Percentiles rank a stretch among this genome's conserved stretches.
These are phyloP conservation scores for Seladonia tumulorum DNA, from an alignment of 2,888 invertebrate species.

Conservation along the genomic window DNA sequence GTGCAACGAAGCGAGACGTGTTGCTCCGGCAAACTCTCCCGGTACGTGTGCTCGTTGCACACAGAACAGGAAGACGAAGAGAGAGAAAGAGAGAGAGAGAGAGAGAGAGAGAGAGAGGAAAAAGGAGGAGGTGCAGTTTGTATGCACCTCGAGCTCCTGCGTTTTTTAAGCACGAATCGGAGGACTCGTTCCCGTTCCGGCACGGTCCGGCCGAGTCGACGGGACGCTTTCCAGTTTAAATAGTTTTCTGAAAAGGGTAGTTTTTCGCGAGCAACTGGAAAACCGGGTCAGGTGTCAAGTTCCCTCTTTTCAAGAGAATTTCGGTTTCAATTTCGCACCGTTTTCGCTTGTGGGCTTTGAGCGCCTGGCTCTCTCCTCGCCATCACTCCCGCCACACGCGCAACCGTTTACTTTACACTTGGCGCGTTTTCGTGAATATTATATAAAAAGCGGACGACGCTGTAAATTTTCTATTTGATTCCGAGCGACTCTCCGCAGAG, in stretches of 20 bases:
- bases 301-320: slow-evolving; percentile 22
- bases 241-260: not conserved
- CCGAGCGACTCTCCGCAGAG: not conserved
- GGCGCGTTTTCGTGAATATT: not conserved
- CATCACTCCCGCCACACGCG: not conserved
- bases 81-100: slow-evolving; percentile 9
- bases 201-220: not conserved
- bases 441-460: not conserved
- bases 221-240: not conserved
- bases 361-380: not conserved
- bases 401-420: not conserved
- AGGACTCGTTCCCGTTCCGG: not conserved
- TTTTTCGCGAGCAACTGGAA: not conserved
- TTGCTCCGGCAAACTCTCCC: slow-evolving; percentile 62
- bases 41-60: slow-evolving; percentile 54
- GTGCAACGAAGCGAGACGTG: slow-evolving; percentile 74
- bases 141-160: not conserved
- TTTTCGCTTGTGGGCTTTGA: not conserved
- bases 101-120: slow-evolving; percentile 11
- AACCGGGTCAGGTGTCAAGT: slow-evolving; percentile 9
- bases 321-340: slow-evolving; percentile 15
- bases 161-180: not conserved
- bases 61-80: slow-evolving; percentile 30
- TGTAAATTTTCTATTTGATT: not conserved
- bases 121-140: slow-evolving; percentile 4